Evolutionary conservation across 2,797 vertebrate genomes (phyloP).

Genomic region (Avahi laniger): DNA sequence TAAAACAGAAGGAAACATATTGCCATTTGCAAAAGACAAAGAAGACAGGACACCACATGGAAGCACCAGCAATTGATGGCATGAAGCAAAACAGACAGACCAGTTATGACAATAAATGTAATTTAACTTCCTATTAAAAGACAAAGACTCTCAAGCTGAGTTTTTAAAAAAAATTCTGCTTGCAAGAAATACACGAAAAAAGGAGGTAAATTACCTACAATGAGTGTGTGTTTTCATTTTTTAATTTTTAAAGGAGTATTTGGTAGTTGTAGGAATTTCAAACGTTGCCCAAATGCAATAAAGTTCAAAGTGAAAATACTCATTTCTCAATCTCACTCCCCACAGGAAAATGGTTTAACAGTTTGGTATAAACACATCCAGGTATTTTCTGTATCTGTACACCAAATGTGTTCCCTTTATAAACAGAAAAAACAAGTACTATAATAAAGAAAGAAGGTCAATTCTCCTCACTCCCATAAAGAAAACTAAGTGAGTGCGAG

Average conservation of each 20-base stretch:
- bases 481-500: neutral
- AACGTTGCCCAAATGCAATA: neutral
- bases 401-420: neutral
- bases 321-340: neutral
- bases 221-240: neutral
- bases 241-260: neutral
- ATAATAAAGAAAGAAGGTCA: neutral
- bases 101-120: conserved; percentile 38
- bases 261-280: conserved; percentile 5
- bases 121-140: conserved; percentile 50
- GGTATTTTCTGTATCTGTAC: neutral
- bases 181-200: neutral
- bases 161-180: neutral
- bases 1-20: conserved; percentile 48
- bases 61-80: neutral
- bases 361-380: neutral
- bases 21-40: conserved; percentile 14
- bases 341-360: neutral
- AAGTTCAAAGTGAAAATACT: neutral
- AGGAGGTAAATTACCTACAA: neutral
- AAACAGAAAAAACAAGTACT: neutral
- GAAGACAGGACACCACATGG: neutral
- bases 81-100: conserved; percentile 31
- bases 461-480: neutral
- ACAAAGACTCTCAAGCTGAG: neutral